Conservation (phyloP, 2,888 invertebrate genomes). For the Piscicola geometra region DNA sequence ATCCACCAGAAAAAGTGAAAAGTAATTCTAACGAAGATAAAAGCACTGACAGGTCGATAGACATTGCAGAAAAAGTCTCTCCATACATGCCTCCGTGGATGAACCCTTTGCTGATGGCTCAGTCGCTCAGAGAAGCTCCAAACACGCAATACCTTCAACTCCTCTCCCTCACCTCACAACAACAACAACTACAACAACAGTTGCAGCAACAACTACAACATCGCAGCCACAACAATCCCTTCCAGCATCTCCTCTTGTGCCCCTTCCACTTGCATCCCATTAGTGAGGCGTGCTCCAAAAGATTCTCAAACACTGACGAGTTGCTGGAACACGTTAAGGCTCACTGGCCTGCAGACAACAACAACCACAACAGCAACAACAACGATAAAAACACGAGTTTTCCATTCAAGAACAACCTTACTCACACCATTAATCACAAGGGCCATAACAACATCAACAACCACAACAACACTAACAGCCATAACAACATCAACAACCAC, state of each 20-base stretch:
- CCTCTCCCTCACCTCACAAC: conserved; percentile 12
- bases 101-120: neutral
- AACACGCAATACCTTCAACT: conserved; percentile 10
- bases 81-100: neutral
- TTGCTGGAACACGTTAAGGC: conserved; percentile 12
- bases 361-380: neutral
- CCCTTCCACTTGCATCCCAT: conserved; percentile 24
- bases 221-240: neutral
- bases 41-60: neutral
- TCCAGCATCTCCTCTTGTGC: neutral
- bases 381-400: neutral
- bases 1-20: neutral
- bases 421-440: neutral
- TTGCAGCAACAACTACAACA: conserved; percentile 16
- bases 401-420: neutral
- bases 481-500: neutral
- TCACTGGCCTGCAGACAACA: conserved; percentile 27
- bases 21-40: neutral
- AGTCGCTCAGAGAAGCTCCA: conserved; percentile 5
- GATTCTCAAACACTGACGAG: conserved; percentile 10
- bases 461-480: neutral
- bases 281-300: conserved; percentile 17
- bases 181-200: neutral
- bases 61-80: neutral
- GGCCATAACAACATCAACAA: neutral